Evolutionary conservation across 2,888 invertebrate genomes (phyloP).

Genomic region (Meteorus cinctellus): DNA sequence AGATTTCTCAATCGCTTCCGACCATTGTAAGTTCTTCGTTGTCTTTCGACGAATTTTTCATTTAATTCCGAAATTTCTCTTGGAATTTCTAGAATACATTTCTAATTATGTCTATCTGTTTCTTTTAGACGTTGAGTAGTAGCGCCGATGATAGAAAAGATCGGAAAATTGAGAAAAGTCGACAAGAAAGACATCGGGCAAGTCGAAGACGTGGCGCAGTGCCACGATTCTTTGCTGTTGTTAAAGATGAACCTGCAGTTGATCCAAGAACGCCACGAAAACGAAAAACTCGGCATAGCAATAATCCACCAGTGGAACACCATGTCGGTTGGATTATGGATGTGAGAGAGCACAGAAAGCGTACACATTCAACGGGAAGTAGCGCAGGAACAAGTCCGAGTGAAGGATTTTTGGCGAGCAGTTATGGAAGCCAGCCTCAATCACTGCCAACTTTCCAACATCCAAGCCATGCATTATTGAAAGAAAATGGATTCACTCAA

Average conservation of each 20-base stretch:
- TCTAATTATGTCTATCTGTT: neutral
- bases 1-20: conserved; percentile 59
- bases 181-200: conserved; percentile 59
- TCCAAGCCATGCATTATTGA: conserved; percentile 94
- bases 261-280: conserved; percentile 85
- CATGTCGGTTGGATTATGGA: conserved; percentile 99
- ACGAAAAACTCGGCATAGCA: conserved; percentile 92
- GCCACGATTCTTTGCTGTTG: conserved; percentile 95
- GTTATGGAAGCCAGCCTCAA: conserved; percentile 87
- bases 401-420: conserved; percentile 80
- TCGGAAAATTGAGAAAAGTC: conserved; percentile 59
- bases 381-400: conserved; percentile 86
- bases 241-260: conserved; percentile 81
- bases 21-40: conserved; percentile 51
- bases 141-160: conserved; percentile 61
- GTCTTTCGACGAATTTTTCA: neutral
- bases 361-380: conserved; percentile 86
- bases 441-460: conserved; percentile 95
- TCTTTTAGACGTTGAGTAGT: conserved; percentile 13
- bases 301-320: conserved; percentile 94
- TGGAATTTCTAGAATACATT: neutral
- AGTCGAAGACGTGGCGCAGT: conserved; percentile 74
- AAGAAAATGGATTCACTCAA: conserved; percentile 98
- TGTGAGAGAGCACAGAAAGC: conserved; percentile 85
- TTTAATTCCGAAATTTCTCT: conserved; percentile 1